A percentile compares a stretch with the other conserved stretches of the same genome.
These are phyloP conservation scores for Metalampra italica DNA, from an alignment of 2,888 invertebrate genomes.

Conservation along the genomic window DNA sequence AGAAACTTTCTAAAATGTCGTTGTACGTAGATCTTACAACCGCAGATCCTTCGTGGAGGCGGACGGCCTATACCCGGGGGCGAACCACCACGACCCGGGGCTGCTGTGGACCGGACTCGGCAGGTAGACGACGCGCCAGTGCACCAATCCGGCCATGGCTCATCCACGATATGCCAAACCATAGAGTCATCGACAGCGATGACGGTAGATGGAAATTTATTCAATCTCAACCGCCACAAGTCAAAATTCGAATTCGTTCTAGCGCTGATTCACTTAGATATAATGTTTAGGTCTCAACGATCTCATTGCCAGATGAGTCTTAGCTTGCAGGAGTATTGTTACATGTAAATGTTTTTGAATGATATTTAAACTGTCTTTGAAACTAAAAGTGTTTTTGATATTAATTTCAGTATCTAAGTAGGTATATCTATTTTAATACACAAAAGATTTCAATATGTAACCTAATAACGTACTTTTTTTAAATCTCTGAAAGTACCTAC, in stretches of 20 bases:
- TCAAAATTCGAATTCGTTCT: conserved; percentile 15
- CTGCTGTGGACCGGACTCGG: conserved; percentile 83
- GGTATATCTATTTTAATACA: too few species aligned
- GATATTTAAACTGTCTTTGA: too few species aligned
- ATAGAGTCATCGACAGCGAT: not conserved
- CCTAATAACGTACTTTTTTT: too few species aligned
- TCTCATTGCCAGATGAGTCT: conserved; percentile 26
- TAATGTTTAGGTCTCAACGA: conserved; percentile 6
- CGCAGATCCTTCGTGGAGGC: conserved; percentile 79
- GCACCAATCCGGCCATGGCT: conserved; percentile 4
- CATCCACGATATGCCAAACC: not conserved
- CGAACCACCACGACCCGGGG: conserved; percentile 81
- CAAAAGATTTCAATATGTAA: too few species aligned
- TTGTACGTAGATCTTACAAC: conserved; percentile 77
- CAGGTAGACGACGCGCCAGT: conserved; percentile 42
- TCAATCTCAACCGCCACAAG: conserved; percentile 7
- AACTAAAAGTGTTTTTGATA: too few species aligned
- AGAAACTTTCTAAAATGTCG: conserved; percentile 19
- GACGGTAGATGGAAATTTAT: too few species aligned
- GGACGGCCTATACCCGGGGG: conserved; percentile 77
- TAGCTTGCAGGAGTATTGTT: conserved; percentile 37
- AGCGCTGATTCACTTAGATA: not conserved
- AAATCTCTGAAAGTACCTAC: too few species aligned
- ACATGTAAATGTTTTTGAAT: conserved; percentile 17
- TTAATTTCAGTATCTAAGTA: too few species aligned